Evolutionary conservation across 2,888 invertebrate genomes (phyloP), one percentile per base, ranked within the genome.

Genomic region (Phanerotoma sp.): DNA sequence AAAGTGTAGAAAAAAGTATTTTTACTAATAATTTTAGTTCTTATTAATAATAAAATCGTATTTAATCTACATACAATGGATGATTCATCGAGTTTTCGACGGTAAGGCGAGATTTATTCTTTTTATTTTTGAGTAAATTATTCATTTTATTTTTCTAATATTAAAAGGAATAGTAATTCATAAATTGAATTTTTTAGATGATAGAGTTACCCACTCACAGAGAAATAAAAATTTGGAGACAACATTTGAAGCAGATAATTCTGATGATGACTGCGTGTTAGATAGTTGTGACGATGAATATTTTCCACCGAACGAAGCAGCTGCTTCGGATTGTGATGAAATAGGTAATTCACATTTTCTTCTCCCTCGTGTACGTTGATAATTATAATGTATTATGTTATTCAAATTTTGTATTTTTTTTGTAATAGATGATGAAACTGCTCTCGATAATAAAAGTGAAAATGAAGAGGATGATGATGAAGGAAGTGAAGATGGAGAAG

Each of bases 281-380:
- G 52, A 55, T 48, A 58, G 40, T 58, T 47, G 56, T 25, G 58
- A 58, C 51, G 45, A 58, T 30, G 58, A 58, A 44, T 56, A 55
- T 58, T 48, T 42, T 50, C 49, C 44, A 49, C 22, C 33, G 35
- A 54, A 35, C 46, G 46, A 57, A 28, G 46, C 32, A 28, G 46
- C 38, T 52, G 55, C 30, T 54, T 51, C 54, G 38, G 54, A 52
- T 51, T 32, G 32, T 44, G 45, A 48, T 47, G 51, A 51, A 37
- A 38, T 48, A 41, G 54, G 54, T 51, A 51, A 51, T 44, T 53
- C 22, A 44, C 40, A 49, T 53, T 50, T 53, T 41, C 22, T 57
- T 40, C 45, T 42, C 18, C 42, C 40, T 42, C 33, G 28, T 49
- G 38, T 47, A 48, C 32, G 20, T 32, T 5, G 48, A 52, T 56